phyloP scores from a whole-genome alignment of 2,797 vertebrate genomes.

The Darevskia mixta region DNA sequence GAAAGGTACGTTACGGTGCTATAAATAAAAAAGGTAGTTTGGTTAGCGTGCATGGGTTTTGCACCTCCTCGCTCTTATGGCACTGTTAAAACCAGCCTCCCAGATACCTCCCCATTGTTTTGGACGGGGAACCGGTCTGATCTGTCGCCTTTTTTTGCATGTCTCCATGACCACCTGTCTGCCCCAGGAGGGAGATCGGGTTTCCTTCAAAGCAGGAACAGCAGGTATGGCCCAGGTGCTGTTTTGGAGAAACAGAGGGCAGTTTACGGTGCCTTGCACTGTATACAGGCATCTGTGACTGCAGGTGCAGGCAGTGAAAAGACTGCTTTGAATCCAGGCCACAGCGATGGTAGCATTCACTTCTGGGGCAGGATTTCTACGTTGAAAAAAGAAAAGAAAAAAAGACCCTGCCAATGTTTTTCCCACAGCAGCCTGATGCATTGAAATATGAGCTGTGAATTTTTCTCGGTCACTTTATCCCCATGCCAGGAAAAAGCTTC shows the following conservation, averaged over 20 bases:
- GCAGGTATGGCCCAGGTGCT: not conserved
- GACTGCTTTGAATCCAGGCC: not conserved
- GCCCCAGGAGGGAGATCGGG: not conserved
- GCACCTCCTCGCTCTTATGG: not conserved
- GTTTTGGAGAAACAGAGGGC: not conserved
- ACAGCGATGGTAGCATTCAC: not conserved
- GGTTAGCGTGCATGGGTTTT: not conserved
- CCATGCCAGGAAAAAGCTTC: not conserved
- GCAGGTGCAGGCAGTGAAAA: not conserved
- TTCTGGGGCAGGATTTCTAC: not conserved
- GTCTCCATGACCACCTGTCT: conserved; percentile 32
- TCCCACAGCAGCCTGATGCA: not conserved
- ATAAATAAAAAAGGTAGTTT: no score
- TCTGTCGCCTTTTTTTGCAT: not conserved
- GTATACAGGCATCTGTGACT: not conserved
- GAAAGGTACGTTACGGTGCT: no score
- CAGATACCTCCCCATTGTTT: not conserved
- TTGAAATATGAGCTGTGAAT: not conserved
- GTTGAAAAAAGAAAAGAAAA: not conserved
- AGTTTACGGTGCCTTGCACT: not conserved
- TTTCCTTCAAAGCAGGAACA: not conserved
- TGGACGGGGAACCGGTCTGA: not conserved
- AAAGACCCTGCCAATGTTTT: no score
- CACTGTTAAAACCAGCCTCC: not conserved
- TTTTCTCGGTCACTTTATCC: not conserved